These are phyloP conservation scores for Chondrosia reniformis DNA, from an alignment of 37 sponge, comb jelly and placozoan species.

Conservation along the genomic window DNA sequence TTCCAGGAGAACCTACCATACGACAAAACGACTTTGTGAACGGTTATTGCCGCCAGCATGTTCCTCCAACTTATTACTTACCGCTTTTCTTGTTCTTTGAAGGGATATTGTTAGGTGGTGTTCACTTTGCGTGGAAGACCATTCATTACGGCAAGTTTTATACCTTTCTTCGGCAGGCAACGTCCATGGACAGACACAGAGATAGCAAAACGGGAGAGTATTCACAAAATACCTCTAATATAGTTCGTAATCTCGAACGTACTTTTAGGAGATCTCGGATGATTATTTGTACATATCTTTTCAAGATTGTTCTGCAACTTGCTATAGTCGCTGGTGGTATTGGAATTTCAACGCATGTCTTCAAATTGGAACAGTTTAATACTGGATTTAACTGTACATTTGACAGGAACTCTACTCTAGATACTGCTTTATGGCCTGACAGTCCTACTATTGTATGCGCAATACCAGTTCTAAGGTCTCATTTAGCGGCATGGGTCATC, in stretches of 20 bases:
- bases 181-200: conserved; percentile 44
- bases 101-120: conserved; percentile 29
- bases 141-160: conserved; percentile 46
- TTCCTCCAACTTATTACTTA: conserved; percentile 30
- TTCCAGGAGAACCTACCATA: conserved; percentile 23
- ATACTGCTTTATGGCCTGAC: too few relatives aligned
- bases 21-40: conserved; percentile 32
- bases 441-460: too few relatives aligned
- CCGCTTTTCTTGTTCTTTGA: conserved; percentile 31
- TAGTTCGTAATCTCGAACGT: conserved; percentile 25
- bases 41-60: conserved; percentile 28
- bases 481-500: too few relatives aligned
- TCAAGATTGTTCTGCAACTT: neutral
- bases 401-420: too few relatives aligned
- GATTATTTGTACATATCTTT: neutral
- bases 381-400: too few relatives aligned
- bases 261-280: neutral
- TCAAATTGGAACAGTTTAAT: too few relatives aligned
- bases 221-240: conserved; percentile 27
- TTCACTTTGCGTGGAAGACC: conserved; percentile 62
- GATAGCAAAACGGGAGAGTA: conserved; percentile 36
- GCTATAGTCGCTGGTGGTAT: neutral
- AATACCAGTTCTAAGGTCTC: too few relatives aligned
- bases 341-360: too few relatives aligned
- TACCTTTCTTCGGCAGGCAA: conserved; percentile 38